Percentiles rank a stretch among this genome's conserved stretches.
phyloP scores from a whole-genome alignment of 2,888 invertebrate species.

The Scaptomyza parva region DNA sequence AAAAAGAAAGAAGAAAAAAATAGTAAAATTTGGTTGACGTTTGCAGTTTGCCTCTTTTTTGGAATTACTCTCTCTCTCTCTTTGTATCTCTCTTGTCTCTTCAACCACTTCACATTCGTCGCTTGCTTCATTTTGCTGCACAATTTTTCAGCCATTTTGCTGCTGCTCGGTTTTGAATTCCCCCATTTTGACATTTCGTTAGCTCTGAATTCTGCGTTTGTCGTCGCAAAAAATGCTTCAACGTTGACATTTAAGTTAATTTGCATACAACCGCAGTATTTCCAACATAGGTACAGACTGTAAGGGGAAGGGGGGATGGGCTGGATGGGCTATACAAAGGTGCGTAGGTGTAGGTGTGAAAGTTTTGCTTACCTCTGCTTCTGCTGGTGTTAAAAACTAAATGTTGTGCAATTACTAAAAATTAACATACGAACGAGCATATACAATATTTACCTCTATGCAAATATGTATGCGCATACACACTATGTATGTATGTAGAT shows the following conservation, averaged over 20 bases:
- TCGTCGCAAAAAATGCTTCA: conserved; percentile 42
- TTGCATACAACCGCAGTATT: conserved; percentile 77
- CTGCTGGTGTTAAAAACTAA: conserved; percentile 59
- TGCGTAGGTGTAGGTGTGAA: too few species aligned
- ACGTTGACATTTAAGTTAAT: conserved; percentile 77
- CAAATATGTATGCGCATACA: conserved; percentile 14
- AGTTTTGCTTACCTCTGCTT: conserved; percentile 31
- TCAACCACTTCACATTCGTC: not conserved
- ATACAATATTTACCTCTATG: conserved; percentile 21
- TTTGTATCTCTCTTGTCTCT: not conserved
- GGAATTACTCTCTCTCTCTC: not conserved
- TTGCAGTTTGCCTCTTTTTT: conserved; percentile 66
- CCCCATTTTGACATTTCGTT: conserved; percentile 58
- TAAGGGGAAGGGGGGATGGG: not conserved
- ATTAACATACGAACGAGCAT: conserved; percentile 56
- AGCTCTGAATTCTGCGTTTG: conserved; percentile 56
- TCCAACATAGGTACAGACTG: conserved; percentile 8
- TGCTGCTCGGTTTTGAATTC: conserved; percentile 21
- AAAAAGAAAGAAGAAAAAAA: conserved; percentile 26
- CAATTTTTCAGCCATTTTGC: conserved; percentile 62
- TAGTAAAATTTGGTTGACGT: conserved; percentile 57
- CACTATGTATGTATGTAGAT: not conserved
- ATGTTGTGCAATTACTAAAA: conserved; percentile 65
- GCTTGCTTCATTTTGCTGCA: conserved; percentile 41
- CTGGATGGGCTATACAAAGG: not conserved